phyloP scores from a whole-genome alignment of 1,140 invertebrate species.

The Steinernema feltiae region DNA sequence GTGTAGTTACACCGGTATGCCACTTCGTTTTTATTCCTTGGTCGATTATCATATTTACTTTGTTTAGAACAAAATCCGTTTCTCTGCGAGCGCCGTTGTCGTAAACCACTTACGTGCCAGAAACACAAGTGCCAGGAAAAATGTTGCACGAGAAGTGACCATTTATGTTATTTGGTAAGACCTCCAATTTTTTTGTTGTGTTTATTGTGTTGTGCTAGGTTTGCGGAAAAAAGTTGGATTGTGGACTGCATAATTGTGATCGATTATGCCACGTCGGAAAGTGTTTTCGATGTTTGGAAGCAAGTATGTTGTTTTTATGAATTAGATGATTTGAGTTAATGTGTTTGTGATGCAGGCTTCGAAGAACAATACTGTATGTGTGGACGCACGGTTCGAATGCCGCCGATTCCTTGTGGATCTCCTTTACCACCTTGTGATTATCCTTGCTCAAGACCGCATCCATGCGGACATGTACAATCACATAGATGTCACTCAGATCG shows the following conservation, averaged over 20 bases:
- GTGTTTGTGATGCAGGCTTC: neutral
- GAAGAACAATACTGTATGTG: slow-evolving; percentile 7
- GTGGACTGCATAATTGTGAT: neutral
- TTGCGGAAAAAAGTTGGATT: neutral
- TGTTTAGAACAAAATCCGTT: neutral
- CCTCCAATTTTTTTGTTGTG: neutral
- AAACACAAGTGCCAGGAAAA: slow-evolving; percentile 12
- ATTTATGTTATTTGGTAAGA: neutral
- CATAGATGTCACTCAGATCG: neutral
- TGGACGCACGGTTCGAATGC: neutral
- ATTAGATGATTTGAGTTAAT: neutral
- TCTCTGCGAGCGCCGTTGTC: neutral
- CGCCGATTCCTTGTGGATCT: neutral
- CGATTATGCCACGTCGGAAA: neutral
- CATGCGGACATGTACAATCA: neutral
- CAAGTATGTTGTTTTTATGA: neutral
- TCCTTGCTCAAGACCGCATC: neutral
- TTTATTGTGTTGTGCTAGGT: neutral
- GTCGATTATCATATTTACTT: neutral
- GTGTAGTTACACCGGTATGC: neutral
- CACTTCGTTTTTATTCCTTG: no score
- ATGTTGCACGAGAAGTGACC: neutral
- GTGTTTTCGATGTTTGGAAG: neutral
- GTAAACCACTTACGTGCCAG: neutral
- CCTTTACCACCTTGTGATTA: neutral